Evolutionary conservation across 2,113 vertebrate genomes (phyloP), one percentile per base, ranked within the genome.

Genomic region (Arothron firmamentum): DNA sequence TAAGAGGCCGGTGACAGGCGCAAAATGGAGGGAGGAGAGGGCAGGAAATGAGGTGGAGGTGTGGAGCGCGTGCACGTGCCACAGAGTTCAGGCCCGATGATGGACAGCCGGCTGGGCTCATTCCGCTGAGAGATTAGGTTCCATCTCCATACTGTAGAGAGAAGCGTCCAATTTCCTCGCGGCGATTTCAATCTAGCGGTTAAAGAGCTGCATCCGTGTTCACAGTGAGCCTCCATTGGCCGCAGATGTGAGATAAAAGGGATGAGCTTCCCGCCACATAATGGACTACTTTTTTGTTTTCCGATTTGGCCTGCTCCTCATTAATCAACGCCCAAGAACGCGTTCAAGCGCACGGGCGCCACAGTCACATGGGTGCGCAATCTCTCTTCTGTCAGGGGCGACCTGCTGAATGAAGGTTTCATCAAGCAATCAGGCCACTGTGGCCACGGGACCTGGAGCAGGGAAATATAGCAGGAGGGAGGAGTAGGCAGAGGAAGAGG

Each of bases 151-250:
- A 75, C 72, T 71, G 62, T 56, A 19, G 61, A 19, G 59, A 56
- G 57, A 73, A 76, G 68, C 77, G 82, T 85, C 70, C 80, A 79
- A 78, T 86, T 71, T 83, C 63, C 77, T 76, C 17, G 34, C 31
- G 43, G 53, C 52, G 53, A 78, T 79, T 81, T 83, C 71, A 68
- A 57, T 80, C 77, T 47, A 50, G 15, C 57, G 59, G 77, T 67
- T 72, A 77, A 81, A 69, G 77, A 80, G 56, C 69, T 62, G 46
- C 11, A 57, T 47, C 71, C 74, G 45, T 56, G 68, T 72, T 31
- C 57, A 5, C 20, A 56, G 9, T 1, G 6, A 46, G 34, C 52
- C 55, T n/a, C 58, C 62, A 73, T 80, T 69, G 74, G 67, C 70
- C 11, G 45, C 58, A 67, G 58, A 70, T 51, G 25, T 54, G 59